Evolutionary conservation across 2,113 vertebrate genomes (phyloP).

Genomic region (Oreochromis tanganicae): DNA sequence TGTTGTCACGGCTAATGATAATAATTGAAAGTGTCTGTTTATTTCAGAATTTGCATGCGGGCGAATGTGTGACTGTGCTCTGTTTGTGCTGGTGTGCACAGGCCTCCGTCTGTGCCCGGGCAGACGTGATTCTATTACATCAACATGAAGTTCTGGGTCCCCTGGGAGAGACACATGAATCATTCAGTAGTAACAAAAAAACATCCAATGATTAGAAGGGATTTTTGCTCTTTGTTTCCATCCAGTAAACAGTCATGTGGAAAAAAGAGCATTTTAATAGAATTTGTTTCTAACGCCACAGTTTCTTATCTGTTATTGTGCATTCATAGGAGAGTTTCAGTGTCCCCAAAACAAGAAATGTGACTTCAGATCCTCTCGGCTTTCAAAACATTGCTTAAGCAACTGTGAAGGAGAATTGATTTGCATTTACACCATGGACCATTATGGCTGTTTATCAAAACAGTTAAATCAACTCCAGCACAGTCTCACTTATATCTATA

Average conservation of each 20-base stretch:
- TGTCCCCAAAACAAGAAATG: neutral
- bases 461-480: neutral
- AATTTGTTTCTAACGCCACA: neutral
- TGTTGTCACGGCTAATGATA: neutral
- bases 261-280: neutral
- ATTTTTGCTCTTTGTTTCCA: neutral
- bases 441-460: neutral
- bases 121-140: conserved; percentile 27
- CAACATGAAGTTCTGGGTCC: neutral
- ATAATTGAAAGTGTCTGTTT: conserved; percentile 12
- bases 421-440: neutral
- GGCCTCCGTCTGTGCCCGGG: neutral
- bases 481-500: neutral
- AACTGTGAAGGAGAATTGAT: neutral
- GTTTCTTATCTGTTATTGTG: neutral
- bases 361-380: neutral
- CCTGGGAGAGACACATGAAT: conserved; percentile 9
- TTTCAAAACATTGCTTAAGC: neutral
- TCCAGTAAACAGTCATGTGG: neutral
- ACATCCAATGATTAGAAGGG: neutral
- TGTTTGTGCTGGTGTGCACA: conserved; percentile 26
- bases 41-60: neutral
- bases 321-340: neutral
- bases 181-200: neutral
- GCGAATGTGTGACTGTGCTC: neutral